phyloP scores from a whole-genome alignment of 2,797 vertebrate species.

The Crenichthys baileyi region DNA sequence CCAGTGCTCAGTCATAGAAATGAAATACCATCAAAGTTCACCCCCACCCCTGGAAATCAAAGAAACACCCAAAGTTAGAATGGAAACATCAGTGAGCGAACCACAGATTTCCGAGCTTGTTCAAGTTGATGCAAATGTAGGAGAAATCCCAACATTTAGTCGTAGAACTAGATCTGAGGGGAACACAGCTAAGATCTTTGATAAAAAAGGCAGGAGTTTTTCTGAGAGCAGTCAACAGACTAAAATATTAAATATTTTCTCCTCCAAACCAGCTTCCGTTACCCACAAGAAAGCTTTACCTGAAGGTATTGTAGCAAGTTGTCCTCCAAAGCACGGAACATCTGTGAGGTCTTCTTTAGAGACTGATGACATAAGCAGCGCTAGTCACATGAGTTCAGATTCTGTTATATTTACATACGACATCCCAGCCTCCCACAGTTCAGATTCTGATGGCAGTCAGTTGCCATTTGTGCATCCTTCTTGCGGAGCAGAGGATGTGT shows the following conservation, averaged over 20 bases:
- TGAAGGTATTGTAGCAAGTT: slow-evolving; percentile 51
- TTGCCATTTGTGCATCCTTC: slow-evolving; percentile 79
- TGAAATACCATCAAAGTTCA: slow-evolving; percentile 46
- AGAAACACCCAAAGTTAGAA: slow-evolving; percentile 57
- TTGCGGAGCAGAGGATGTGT: slow-evolving; percentile 89
- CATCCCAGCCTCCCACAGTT: slow-evolving; percentile 84
- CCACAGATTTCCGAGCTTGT: slow-evolving; percentile 68
- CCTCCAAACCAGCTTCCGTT: slow-evolving; percentile 80
- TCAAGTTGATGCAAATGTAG: slow-evolving; percentile 33
- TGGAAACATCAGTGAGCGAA: slow-evolving; percentile 81
- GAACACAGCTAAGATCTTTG: slow-evolving; percentile 62
- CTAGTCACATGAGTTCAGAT: slow-evolving; percentile 70
- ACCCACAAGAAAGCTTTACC: slow-evolving; percentile 62
- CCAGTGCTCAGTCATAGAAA: slow-evolving; percentile 72
- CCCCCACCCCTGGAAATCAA: slow-evolving; percentile 40
- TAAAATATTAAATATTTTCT: slow-evolving; percentile 73
- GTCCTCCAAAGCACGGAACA: slow-evolving; percentile 38
- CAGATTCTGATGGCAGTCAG: slow-evolving; percentile 85
- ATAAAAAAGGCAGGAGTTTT: slow-evolving; percentile 60
- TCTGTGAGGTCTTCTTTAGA: slow-evolving; percentile 62
- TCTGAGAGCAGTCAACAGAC: slow-evolving; percentile 69
- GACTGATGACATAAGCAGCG: slow-evolving; percentile 56
- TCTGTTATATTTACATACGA: slow-evolving; percentile 75
- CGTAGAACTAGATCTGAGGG: slow-evolving; percentile 77
- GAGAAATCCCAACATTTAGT: slow-evolving; percentile 42